phyloP scores from a whole-genome alignment of 2,797 vertebrate genomes.

The Paramormyrops hopkinsi region DNA sequence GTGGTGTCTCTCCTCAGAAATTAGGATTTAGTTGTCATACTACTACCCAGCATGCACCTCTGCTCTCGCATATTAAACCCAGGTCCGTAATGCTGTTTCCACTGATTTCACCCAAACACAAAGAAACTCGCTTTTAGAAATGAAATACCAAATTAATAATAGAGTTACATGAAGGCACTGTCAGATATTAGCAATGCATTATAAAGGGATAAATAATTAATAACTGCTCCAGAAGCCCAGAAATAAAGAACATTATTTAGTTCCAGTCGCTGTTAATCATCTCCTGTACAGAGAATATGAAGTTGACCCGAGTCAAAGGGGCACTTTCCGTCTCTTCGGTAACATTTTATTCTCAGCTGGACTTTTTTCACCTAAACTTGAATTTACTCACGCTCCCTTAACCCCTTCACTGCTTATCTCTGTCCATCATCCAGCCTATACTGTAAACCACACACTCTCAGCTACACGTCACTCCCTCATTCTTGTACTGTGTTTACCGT shows the following conservation, averaged over 20 bases:
- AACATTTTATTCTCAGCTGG: neutral
- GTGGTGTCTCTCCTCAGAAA: neutral
- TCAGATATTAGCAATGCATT: slow-evolving; percentile 63
- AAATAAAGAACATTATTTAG: slow-evolving; percentile 32
- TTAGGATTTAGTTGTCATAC: neutral
- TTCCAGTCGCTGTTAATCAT: slow-evolving; percentile 58
- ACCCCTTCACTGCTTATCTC: neutral
- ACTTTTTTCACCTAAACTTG: neutral
- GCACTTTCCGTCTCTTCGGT: slow-evolving; percentile 26
- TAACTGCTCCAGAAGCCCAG: slow-evolving; percentile 34
- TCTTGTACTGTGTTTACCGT: neutral
- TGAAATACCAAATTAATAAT: slow-evolving; percentile 58
- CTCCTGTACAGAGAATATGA: slow-evolving; percentile 51
- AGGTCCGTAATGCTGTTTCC: neutral
- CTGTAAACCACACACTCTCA: neutral
- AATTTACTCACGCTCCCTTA: neutral
- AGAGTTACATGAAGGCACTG: slow-evolving; percentile 42
- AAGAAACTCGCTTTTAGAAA: slow-evolving; percentile 18
- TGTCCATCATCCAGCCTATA: neutral
- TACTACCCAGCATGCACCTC: neutral
- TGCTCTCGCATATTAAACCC: neutral
- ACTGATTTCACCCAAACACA: slow-evolving; percentile 19
- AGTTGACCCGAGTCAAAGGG: slow-evolving; percentile 44
- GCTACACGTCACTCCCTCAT: too few relatives aligned
- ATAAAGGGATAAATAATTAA: slow-evolving; percentile 71